A percentile compares a stretch with the other conserved stretches of the same genome.
Conservation (phyloP, 2,888 invertebrate species). For the Trachelus tabidus region DNA sequence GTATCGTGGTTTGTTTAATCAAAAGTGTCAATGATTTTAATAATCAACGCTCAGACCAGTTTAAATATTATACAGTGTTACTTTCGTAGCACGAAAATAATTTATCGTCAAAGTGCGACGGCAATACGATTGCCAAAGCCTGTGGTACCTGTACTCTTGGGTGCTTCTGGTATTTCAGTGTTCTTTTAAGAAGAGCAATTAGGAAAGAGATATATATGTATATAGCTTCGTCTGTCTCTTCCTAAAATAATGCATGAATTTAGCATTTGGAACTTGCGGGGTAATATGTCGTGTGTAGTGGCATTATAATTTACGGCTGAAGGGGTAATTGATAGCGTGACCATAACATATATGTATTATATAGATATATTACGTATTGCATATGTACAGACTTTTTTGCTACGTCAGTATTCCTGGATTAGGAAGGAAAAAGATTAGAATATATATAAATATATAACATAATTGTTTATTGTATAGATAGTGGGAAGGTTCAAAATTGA, state of each 20-base stretch:
- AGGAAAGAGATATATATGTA: background rate
- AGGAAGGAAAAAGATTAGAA: no score
- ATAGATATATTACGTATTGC: background rate
- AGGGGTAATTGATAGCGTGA: background rate
- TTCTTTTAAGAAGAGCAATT: background rate
- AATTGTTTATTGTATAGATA: background rate
- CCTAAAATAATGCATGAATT: background rate
- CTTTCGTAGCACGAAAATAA: background rate
- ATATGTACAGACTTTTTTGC: no score
- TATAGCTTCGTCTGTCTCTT: background rate
- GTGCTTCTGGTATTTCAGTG: background rate
- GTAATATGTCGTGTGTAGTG: background rate
- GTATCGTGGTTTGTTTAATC: background rate
- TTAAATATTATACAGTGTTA: background rate
- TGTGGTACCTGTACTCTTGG: background rate
- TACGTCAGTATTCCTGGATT: no score
- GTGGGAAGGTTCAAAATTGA: background rate
- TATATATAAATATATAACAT: no score
- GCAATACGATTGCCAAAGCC: background rate
- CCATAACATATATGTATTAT: background rate
- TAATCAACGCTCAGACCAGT: background rate
- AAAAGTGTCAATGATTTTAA: background rate
- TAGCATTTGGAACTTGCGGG: background rate
- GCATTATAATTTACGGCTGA: background rate
- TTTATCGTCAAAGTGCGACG: background rate